Base-by-base conservation (phyloP, 2,797 vertebrate species). In the Clarias pachynema region DNA sequence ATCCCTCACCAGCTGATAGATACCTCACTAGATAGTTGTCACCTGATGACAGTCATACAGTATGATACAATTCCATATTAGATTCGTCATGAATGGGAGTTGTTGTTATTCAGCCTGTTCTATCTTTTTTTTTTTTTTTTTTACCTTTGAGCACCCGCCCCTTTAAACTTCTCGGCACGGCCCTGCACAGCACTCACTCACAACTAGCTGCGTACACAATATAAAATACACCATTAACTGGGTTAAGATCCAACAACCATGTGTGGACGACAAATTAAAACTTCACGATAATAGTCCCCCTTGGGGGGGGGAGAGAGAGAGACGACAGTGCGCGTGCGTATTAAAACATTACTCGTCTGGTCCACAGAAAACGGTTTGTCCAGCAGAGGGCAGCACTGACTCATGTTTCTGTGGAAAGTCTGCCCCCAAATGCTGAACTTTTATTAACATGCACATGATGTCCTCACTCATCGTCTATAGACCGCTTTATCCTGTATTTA, bases 371-470 rank as follows among this genome's bases (percentile, higher is more conserved):
- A 53, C 24, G 56, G 15, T 29, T 77, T 34, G 8, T 57, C 26
- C 73, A 77, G 73, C 53, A 77, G 73, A 77, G 44, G 53, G 53
- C 49, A 57, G 49, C 73, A 77, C 1, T 31, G 49, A 74, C 15
- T 3, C 49, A 29, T 4, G 26, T 29, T 29, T 53, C n/a, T 9
- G 7, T 2, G 6, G 18, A 74, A 56, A 53, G 6, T 16, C 5
- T 72, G 14, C 44, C 26, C 20, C 16, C 2, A 37, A 29, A 34
- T 16, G 4, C 7, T 31, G 16, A 6, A 15, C 15, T 16, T 40
- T 37, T 69, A 5, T 34, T 18, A 37, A 7, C 1, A 1, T 40
- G 68, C 1, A 26, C 3, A 26, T 10, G 1, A 63, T 63, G 24
- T 63, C 9, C 62, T 63, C 37, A 37, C 37, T 37, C 37, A 37